Conservation (phyloP, 2,113 vertebrate species). For the Elaphurus davidianus region DNA sequence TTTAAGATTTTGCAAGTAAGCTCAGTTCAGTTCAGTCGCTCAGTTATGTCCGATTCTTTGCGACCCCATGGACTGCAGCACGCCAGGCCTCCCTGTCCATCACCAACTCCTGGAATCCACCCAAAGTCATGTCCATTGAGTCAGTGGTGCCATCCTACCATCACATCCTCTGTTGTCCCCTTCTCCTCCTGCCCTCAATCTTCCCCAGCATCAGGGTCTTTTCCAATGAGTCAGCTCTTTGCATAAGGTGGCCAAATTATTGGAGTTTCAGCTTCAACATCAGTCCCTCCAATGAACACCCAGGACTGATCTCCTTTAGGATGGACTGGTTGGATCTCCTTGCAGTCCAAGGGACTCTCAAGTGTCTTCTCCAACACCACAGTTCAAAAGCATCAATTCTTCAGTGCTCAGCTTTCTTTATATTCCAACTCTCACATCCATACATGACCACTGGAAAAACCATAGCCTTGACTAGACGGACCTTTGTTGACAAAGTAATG, state of each 20-base stretch:
- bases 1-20: not conserved
- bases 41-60: not conserved
- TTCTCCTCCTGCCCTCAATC: not conserved
- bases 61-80: accelerated
- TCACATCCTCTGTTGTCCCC: accelerated
- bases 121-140: not conserved
- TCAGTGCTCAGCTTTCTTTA: not conserved
- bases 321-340: not conserved
- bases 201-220: not conserved
- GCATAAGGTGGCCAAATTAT: not conserved
- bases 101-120: not conserved
- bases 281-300: not conserved
- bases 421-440: not conserved
- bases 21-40: accelerated
- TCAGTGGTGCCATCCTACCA: not conserved
- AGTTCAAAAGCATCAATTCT: not conserved
- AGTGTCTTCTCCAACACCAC: not conserved
- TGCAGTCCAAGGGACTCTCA: not conserved
- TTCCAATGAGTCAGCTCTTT: not conserved
- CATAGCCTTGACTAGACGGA: not conserved
- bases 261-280: not conserved
- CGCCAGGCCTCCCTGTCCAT: not conserved
- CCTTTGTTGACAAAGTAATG: not conserved
- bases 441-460: not conserved
- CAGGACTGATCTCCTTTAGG: not conserved